Conservation (phyloP, 2,888 invertebrate species). For the Patella ulyssiponensis region DNA sequence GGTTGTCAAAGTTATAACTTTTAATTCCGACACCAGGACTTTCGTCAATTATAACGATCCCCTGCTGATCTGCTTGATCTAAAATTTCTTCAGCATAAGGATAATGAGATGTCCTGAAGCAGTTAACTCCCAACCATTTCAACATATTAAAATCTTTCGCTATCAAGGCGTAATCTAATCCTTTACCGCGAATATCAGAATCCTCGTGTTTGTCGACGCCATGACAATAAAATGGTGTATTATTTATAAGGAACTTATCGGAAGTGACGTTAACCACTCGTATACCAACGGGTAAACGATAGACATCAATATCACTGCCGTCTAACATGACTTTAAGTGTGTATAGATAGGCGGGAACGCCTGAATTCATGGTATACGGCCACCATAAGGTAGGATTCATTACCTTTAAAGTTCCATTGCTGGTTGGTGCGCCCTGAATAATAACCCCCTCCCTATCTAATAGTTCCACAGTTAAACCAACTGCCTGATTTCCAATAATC, state of each 20-base stretch:
- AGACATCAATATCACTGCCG: constrained; percentile 78
- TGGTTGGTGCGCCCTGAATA: constrained; percentile 65
- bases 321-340: constrained; percentile 44
- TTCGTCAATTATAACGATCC: constrained; percentile 95
- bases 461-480: constrained; percentile 41
- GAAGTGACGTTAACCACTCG: constrained; percentile 86
- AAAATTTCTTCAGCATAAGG: constrained; percentile 98
- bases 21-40: constrained; percentile 89
- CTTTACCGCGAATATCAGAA: constrained; percentile 92
- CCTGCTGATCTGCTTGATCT: constrained; percentile 91
- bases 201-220: constrained; percentile 98
- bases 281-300: constrained; percentile 89
- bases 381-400: constrained; percentile 88
- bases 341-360: constrained; percentile 53
- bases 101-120: constrained; percentile 96
- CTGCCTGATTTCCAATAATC: too few relatives aligned
- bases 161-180: constrained; percentile 88
- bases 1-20: constrained; percentile 70
- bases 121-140: constrained; percentile 95
- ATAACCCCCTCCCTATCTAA: constrained; percentile 50
- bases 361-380: constrained; percentile 85
- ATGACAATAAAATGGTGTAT: constrained; percentile 87
- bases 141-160: constrained; percentile 93
- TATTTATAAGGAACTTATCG: constrained; percentile 83
- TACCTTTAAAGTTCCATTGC: constrained; percentile 78